Evolutionary conservation across 2,797 vertebrate species (phyloP).

Genomic region (Hydrolagus colliei): DNA sequence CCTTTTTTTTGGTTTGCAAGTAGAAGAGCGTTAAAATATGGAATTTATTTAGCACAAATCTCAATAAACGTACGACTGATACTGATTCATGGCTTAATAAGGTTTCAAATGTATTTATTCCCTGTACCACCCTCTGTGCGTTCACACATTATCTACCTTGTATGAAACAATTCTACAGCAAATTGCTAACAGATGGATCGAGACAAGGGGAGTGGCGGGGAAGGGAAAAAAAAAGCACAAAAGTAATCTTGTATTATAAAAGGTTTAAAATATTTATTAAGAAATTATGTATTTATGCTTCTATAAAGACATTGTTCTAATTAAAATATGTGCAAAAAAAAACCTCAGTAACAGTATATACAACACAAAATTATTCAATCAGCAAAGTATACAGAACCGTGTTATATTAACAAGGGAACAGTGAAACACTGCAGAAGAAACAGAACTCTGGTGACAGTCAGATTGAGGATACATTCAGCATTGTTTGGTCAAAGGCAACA

Average conservation of each 20-base stretch:
- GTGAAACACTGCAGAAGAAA: not conserved
- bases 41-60: too few relatives aligned
- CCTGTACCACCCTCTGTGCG: too few relatives aligned
- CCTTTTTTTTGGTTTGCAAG: too few relatives aligned
- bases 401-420: conserved; percentile 15
- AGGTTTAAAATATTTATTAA: conserved; percentile 32
- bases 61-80: too few relatives aligned
- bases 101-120: too few relatives aligned
- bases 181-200: not conserved
- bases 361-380: conserved; percentile 22
- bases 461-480: not conserved
- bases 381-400: conserved; percentile 15
- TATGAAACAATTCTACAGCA: not conserved
- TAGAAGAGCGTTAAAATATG: too few relatives aligned
- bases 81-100: too few relatives aligned
- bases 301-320: conserved; percentile 30
- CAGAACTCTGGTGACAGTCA: too few relatives aligned
- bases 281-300: conserved; percentile 31
- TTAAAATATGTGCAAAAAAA: conserved; percentile 31
- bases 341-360: conserved; percentile 11
- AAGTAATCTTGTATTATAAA: conserved; percentile 18
- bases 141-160: too few relatives aligned
- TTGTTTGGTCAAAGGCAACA: not conserved
- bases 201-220: too few relatives aligned
- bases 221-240: not conserved